A percentile compares a stretch with the other conserved stretches of the same genome.
Conservation (phyloP, 2,797 vertebrate species). For the Hipposideros larvatus region DNA sequence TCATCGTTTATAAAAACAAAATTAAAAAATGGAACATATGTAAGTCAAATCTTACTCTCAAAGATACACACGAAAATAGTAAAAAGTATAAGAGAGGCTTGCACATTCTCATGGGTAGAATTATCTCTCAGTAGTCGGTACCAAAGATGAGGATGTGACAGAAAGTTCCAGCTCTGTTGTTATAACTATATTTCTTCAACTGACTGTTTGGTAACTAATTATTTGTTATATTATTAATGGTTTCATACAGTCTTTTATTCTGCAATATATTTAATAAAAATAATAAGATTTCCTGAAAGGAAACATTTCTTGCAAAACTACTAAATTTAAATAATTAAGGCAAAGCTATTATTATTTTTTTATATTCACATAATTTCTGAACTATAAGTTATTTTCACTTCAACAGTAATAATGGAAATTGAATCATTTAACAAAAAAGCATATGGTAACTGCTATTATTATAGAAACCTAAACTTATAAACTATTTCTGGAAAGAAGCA, state of each 20-base stretch:
- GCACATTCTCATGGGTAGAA: neutral
- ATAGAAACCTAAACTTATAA: neutral
- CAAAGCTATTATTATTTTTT: neutral
- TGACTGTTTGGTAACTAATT: neutral
- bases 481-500: neutral
- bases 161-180: neutral
- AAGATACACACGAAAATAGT: neutral
- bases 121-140: neutral
- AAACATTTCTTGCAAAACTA: neutral
- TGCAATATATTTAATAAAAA: conserved; percentile 19
- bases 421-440: neutral
- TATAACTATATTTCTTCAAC: neutral
- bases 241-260: neutral
- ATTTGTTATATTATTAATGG: conserved; percentile 21
- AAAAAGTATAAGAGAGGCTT: neutral
- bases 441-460: neutral
- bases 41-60: neutral
- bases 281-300: neutral
- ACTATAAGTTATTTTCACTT: neutral
- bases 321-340: neutral
- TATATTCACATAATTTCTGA: neutral
- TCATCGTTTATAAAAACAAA: neutral
- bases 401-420: neutral
- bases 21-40: neutral
- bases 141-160: neutral